Evolutionary conservation across 2,113 vertebrate genomes (phyloP).

Genomic region (Chrysemys picta): DNA sequence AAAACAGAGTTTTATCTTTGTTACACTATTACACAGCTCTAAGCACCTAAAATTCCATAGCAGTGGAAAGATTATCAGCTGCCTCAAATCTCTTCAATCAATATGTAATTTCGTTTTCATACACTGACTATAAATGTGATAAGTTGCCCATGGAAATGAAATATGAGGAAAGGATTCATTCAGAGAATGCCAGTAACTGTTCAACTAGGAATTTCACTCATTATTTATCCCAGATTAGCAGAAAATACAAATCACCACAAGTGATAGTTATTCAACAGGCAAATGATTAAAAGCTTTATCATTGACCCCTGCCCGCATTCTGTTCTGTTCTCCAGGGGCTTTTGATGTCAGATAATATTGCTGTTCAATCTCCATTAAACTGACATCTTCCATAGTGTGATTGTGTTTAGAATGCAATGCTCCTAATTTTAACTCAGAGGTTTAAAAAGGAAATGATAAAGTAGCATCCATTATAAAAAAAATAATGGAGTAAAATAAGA

Average conservation of each 20-base stretch:
- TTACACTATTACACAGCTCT: slow-evolving; percentile 25
- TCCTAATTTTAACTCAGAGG: slow-evolving; percentile 38
- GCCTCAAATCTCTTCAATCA: slow-evolving; percentile 65
- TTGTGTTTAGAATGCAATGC: slow-evolving; percentile 36
- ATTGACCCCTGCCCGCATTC: slow-evolving; percentile 26
- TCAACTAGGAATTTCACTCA: slow-evolving; percentile 63
- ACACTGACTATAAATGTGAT: slow-evolving; percentile 44
- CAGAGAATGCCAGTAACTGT: slow-evolving; percentile 63
- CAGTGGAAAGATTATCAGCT: slow-evolving; percentile 60
- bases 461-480: slow-evolving; percentile 22
- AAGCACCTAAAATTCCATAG: not conserved
- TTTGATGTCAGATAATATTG: slow-evolving; percentile 62
- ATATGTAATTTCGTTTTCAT: slow-evolving; percentile 55
- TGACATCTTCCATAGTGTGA: slow-evolving; percentile 48
- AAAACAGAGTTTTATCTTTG: not conserved
- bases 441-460: slow-evolving; percentile 29
- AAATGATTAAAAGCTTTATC: slow-evolving; percentile 73
- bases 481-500: slow-evolving; percentile 36
- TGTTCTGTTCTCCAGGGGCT: slow-evolving; percentile 64
- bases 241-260: slow-evolving; percentile 72
- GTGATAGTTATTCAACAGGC: slow-evolving; percentile 35
- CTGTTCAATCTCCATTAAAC: slow-evolving; percentile 63
- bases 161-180: slow-evolving; percentile 71
- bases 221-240: slow-evolving; percentile 69
- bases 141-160: slow-evolving; percentile 63